Evolutionary conservation across 2,888 invertebrate genomes (phyloP), one percentile per base, ranked within the genome.

Genomic region (Notodonta dromedarius): DNA sequence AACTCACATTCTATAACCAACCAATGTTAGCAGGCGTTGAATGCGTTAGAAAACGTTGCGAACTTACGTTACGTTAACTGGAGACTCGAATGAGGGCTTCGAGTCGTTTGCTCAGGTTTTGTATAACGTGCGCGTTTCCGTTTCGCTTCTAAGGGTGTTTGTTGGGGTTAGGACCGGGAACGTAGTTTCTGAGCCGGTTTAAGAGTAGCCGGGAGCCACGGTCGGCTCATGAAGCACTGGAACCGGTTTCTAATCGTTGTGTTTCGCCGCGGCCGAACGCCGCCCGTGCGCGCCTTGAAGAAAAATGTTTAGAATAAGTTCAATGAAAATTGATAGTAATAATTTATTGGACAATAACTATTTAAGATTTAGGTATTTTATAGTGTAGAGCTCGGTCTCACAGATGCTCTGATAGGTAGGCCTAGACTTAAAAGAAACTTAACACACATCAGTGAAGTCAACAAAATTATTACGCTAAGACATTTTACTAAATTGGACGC

Each of bases 1-100:
- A 77, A 62, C 58, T 13, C 63, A 71, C 79, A 81, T 84, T 83
- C 82, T 14, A 0, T 7, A 32, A 39, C 39, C 7, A 14, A 12
- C 5, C 13, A 9, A 54, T 13, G 54, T 54, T 54, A 54, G 39
- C 54, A 13, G 32, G 8, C 54, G 35, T n/a, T 5, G 14, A 39
- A 13, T 14, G 39, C 12, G n/a, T 54, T 14, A 8, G 54, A 39
- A 54, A 54, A 54, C 54, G 13, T 39, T 39, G 50, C 39, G 11
- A 54, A 39, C 1, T n/a, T 12, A 35, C 54, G 54, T 54, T 54
- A 54, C 24, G 24, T 5, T 39, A 6, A 35, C 13, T 54, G 14
- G 12, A 14, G 54, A 54, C 54, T 54, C 14, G 39, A 14, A 54
- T n/a, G 54, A 39, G 54, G 2, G 9, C 9, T 7, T n/a, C 8